Evolutionary conservation across 30 jellyfish, hydroid and myxozoan genomes (phyloP).

Genomic region (Cassiopea andromeda): DNA sequence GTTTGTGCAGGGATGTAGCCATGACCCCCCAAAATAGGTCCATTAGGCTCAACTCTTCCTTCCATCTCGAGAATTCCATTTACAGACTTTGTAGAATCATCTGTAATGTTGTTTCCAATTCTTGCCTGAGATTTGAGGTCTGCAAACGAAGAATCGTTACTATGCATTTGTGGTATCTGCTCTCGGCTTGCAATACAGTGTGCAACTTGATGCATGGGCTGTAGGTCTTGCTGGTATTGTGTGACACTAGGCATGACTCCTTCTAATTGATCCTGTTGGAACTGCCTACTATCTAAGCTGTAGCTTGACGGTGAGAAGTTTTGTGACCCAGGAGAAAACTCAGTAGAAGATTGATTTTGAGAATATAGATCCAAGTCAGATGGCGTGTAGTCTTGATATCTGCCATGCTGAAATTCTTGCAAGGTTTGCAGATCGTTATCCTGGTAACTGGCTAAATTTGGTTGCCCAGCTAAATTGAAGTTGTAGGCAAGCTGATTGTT

Average conservation of each 20-base stretch:
- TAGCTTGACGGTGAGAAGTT: conserved; percentile 28
- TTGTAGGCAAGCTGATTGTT: neutral
- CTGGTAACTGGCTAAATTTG: neutral
- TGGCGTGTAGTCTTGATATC: conserved; percentile 7
- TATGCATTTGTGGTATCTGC: conserved; percentile 2
- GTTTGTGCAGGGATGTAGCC: conserved; percentile 99
- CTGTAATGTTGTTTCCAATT: neutral
- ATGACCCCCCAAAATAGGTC: conserved; percentile 95
- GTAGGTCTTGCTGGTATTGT: neutral
- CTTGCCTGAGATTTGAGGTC: conserved; percentile 23
- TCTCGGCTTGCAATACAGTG: neutral
- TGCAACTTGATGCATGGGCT: neutral
- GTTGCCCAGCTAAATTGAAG: neutral
- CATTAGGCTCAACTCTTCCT: conserved; percentile 94
- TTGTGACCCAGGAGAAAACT: conserved; percentile 18
- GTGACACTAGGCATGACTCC: neutral
- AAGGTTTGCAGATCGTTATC: neutral
- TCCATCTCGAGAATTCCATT: conserved; percentile 70
- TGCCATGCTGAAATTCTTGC: conserved; percentile 3
- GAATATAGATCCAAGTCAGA: conserved; percentile 1
- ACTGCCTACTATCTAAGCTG: conserved; percentile 20
- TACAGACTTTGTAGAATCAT: conserved; percentile 31
- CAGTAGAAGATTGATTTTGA: conserved; percentile 19
- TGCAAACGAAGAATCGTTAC: conserved; percentile 46
- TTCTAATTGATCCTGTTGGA: conserved; percentile 9